Conservation (phyloP, 2,797 vertebrate species). For the Hephaestus fuliginosus region DNA sequence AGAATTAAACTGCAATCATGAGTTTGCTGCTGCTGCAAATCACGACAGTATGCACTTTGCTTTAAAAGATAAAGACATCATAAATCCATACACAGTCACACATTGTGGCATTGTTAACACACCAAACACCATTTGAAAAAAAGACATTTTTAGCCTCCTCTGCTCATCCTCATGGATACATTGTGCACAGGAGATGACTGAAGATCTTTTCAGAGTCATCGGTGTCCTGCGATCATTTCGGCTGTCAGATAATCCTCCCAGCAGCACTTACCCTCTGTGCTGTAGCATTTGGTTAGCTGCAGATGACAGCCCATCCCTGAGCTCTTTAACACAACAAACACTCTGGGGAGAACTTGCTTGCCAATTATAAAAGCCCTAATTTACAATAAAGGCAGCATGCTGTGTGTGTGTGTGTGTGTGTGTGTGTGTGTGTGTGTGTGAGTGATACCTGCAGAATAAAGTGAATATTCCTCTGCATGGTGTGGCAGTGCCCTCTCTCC, state of each 20-base stretch:
- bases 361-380: not conserved
- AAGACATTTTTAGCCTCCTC: not conserved
- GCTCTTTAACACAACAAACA: rapidly evolving
- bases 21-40: not conserved
- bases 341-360: not conserved
- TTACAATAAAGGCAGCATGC: not conserved
- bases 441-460: not conserved
- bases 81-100: too few species aligned
- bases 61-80: not conserved
- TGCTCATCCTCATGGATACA: not conserved
- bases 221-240: not conserved
- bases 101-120: not conserved
- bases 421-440: not conserved
- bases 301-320: not conserved
- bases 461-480: too few species aligned
- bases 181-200: not conserved
- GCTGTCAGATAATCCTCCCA: not conserved
- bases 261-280: not conserved
- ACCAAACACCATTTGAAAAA: not conserved
- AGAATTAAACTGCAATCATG: not conserved
- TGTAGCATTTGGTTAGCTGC: not conserved
- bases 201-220: rapidly evolving
- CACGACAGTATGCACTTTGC: not conserved
- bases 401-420: not conserved
- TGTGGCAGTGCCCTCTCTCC: not conserved